phyloP scores from a whole-genome alignment of 2,797 vertebrate species.

The Sebastes alutus region DNA sequence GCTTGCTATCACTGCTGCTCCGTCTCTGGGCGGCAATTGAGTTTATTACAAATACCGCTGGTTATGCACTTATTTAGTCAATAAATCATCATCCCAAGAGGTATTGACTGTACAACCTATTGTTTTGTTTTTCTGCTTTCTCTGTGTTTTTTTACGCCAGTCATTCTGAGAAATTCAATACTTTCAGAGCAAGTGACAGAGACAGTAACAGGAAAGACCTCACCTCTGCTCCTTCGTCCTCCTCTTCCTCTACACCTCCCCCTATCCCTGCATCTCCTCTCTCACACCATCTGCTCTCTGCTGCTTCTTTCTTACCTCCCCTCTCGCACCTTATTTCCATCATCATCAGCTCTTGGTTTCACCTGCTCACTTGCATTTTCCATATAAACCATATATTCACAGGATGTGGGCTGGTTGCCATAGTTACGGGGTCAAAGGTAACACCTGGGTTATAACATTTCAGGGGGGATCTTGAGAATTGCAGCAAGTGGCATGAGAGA shows the following conservation, averaged over 20 bases:
- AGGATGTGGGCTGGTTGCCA: slow-evolving; percentile 30
- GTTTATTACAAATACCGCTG: not conserved
- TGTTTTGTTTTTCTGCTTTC: not conserved
- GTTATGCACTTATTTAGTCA: not conserved
- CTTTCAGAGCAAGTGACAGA: not conserved
- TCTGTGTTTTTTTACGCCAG: not conserved
- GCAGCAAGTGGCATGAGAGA: not conserved
- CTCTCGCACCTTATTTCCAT: slow-evolving; percentile 36
- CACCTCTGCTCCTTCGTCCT: not conserved
- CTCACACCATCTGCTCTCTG: slow-evolving; percentile 19
- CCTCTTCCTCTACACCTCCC: not conserved
- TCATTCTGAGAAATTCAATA: not conserved
- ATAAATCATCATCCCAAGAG: not conserved
- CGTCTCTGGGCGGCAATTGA: not conserved
- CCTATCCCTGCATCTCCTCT: not conserved
- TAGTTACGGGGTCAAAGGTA: slow-evolving; percentile 44
- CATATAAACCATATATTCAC: slow-evolving; percentile 19
- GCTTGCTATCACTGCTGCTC: not conserved
- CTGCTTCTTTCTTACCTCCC: not conserved
- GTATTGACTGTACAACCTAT: not conserved
- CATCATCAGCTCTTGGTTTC: not conserved
- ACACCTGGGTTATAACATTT: not conserved
- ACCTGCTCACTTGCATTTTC: not conserved
- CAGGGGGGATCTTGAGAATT: not conserved
- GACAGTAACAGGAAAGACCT: not conserved